Conservation (phyloP, 2,888 invertebrate species). For the Tachina fera region DNA sequence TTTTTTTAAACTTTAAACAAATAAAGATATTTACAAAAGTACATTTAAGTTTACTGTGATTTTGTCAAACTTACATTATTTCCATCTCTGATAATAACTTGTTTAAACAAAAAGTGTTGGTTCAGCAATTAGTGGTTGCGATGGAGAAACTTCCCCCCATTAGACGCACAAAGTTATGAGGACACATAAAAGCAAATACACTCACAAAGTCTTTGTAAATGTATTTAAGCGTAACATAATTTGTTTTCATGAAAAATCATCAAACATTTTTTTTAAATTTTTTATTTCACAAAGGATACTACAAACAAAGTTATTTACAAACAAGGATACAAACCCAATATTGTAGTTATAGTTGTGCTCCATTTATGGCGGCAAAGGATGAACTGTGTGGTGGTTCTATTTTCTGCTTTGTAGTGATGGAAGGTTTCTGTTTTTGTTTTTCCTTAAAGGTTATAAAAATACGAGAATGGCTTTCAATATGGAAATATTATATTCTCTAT, state of each 20-base stretch:
- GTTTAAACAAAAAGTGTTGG: neutral
- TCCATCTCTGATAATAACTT: neutral
- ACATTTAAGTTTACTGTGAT: neutral
- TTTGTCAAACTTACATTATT: neutral
- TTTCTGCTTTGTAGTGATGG: neutral
- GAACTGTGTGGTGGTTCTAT: constrained; percentile 12
- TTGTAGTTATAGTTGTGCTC: constrained; percentile 15
- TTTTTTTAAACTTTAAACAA: neutral
- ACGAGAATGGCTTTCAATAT: constrained; percentile 48
- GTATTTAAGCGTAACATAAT: constrained; percentile 56
- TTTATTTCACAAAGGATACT: constrained; percentile 19
- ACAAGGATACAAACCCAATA: neutral
- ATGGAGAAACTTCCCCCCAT: neutral
- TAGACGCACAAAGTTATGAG: neutral
- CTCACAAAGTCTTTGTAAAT: neutral
- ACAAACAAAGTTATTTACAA: neutral
- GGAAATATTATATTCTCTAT: constrained; percentile 12
- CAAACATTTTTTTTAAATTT: neutral
- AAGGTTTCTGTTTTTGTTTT: neutral
- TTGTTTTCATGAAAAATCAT: constrained; percentile 38
- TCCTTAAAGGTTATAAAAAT: constrained; percentile 44
- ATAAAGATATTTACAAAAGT: neutral
- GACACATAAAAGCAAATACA: neutral
- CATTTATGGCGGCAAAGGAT: constrained; percentile 37
- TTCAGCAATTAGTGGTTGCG: constrained; percentile 32